Conservation (phyloP, 1,140 invertebrate species). For the Rhopalosiphum padi region DNA sequence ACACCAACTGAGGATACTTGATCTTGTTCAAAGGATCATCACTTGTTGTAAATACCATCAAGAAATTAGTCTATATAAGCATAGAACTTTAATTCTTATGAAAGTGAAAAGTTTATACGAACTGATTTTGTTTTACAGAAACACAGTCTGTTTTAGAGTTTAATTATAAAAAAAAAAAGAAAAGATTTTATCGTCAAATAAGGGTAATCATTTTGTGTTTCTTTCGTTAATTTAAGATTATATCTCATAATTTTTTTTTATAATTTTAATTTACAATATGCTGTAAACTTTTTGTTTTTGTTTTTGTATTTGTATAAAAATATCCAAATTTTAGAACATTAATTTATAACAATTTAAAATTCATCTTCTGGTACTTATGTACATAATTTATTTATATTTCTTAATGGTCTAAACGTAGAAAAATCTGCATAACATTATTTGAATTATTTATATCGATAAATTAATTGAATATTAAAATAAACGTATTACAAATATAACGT, state of each 20-base stretch:
- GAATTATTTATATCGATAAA: neutral
- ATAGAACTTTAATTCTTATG: neutral
- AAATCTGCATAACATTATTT: neutral
- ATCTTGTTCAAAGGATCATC: constrained; percentile 3
- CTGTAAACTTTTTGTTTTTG: neutral
- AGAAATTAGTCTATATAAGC: neutral
- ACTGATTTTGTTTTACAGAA: neutral
- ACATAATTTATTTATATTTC: neutral
- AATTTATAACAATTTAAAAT: neutral
- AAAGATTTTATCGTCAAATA: neutral
- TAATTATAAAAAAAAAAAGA: neutral
- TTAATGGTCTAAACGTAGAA: neutral
- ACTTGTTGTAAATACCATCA: neutral
- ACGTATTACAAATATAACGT: neutral
- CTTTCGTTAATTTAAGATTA: neutral
- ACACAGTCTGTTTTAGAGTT: neutral
- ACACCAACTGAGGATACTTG: neutral
- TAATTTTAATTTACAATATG: neutral
- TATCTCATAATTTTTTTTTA: neutral
- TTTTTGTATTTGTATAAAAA: neutral
- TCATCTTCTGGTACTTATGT: neutral
- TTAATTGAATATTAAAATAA: neutral
- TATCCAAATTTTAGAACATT: neutral
- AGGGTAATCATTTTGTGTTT: neutral
- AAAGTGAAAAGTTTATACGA: constrained; percentile 11